Conservation (phyloP, 2,888 invertebrate genomes). For the Flexamia atlantica region DNA sequence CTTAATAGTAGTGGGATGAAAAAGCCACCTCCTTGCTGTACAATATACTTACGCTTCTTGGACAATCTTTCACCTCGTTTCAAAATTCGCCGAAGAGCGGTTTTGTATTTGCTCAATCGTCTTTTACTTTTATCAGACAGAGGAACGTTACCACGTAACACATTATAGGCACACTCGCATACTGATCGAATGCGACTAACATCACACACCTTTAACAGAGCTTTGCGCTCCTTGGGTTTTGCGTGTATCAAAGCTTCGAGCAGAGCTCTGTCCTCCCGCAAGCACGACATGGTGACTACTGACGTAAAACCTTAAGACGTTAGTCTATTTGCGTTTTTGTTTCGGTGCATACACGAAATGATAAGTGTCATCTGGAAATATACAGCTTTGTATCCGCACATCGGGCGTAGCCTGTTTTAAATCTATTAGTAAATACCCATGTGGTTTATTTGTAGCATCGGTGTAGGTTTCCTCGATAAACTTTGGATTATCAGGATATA, state of each 20-base stretch:
- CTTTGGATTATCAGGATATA: not conserved
- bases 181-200: not conserved
- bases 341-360: no score
- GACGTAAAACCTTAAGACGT: not conserved
- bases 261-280: not conserved
- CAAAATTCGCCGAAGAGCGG: no score
- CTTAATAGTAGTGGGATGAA: no score
- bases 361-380: not conserved
- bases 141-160: constrained; percentile 9
- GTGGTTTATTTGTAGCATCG: not conserved
- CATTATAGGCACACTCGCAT: no score
- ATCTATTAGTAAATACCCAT: constrained; percentile 4
- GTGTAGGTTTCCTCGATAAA: not conserved
- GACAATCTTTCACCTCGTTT: no score
- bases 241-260: not conserved
- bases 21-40: no score
- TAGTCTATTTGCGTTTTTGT: no score
- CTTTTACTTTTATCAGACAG: no score
- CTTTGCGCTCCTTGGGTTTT: not conserved
- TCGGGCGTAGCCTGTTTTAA: constrained; percentile 4
- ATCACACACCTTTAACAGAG: constrained; percentile 10
- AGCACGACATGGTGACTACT: not conserved
- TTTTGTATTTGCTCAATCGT: no score
- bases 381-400: not conserved
- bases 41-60: no score